These are phyloP conservation scores for Chaitophorus viminalis DNA, from an alignment of 2,888 invertebrate species.

Conservation along the genomic window DNA sequence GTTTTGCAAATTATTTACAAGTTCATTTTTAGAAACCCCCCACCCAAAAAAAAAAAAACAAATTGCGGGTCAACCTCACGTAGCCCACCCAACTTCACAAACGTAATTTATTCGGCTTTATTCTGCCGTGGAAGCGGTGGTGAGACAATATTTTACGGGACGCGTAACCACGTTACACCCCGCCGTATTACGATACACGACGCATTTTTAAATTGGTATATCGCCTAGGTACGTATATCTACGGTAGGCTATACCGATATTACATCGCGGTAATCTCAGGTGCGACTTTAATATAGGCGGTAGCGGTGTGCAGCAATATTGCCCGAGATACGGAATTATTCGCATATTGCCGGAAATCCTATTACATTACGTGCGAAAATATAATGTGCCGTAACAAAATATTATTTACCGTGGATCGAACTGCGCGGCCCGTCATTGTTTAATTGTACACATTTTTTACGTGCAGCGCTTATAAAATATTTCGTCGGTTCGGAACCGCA, in stretches of 20 bases:
- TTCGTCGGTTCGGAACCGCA: not conserved
- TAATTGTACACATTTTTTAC: not conserved
- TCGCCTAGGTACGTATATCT: too few relatives aligned
- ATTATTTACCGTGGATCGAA: not conserved
- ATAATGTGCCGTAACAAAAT: not conserved
- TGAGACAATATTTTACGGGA: not conserved
- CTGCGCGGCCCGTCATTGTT: too few relatives aligned
- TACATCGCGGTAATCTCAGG: not conserved
- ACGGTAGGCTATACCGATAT: not conserved
- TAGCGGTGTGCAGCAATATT: not conserved
- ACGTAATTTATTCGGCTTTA: too few relatives aligned
- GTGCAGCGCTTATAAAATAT: not conserved
- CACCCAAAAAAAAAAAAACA: too few relatives aligned
- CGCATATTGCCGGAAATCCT: not conserved
- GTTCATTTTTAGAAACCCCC: too few relatives aligned
- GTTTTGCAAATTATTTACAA: too few relatives aligned
- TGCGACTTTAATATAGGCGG: not conserved
- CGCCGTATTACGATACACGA: not conserved
- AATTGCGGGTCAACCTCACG: too few relatives aligned
- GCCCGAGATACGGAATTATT: not conserved
- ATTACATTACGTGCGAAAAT: not conserved
- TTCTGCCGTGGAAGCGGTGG: too few relatives aligned
- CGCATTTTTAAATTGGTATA: too few relatives aligned
- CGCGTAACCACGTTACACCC: not conserved
- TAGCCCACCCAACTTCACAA: too few relatives aligned